phyloP scores from a whole-genome alignment of 1,140 invertebrate species.

The Drosophila obscura region DNA sequence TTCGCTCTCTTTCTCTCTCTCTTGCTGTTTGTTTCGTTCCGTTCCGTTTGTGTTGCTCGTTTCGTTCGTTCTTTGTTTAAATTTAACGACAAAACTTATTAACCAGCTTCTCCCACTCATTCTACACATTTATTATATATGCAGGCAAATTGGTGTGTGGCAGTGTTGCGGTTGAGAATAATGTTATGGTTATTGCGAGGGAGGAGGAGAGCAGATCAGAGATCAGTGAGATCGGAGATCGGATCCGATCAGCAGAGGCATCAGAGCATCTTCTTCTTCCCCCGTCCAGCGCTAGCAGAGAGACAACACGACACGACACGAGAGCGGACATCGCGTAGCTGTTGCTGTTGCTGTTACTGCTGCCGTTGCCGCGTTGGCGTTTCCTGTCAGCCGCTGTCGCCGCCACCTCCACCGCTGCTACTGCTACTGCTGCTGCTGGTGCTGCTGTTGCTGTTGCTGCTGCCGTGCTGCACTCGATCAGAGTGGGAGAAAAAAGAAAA shows the following conservation, averaged over 20 bases:
- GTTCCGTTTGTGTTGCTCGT: conserved; percentile 55
- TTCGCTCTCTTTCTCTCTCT: conserved; percentile 4
- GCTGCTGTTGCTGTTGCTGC: conserved; percentile 19
- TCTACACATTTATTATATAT: conserved; percentile 78
- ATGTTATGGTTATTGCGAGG: conserved; percentile 56
- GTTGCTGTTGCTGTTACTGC: conserved; percentile 48
- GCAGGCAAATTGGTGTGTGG: conserved; percentile 72
- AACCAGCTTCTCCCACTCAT: conserved; percentile 73
- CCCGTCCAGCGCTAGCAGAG: conserved; percentile 10
- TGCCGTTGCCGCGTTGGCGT: conserved; percentile 43
- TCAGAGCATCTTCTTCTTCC: conserved; percentile 39
- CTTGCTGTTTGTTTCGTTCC: conserved; percentile 31
- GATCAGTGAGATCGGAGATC: conserved; percentile 3
- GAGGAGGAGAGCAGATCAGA: conserved; percentile 6
- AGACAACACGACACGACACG: conserved; percentile 13
- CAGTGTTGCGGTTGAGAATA: conserved; percentile 70
- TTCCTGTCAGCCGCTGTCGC: conserved; percentile 35
- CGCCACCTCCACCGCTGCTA: conserved; percentile 10
- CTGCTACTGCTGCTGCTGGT: conserved; percentile 15
- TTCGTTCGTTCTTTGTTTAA: conserved; percentile 63
- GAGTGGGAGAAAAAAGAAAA: too few species aligned
- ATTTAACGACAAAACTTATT: conserved; percentile 65
- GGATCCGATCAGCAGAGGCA: conserved; percentile 47
- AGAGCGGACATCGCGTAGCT: conserved; percentile 57
- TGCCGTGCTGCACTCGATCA: conserved; percentile 18